phyloP scores from a whole-genome alignment of 2,888 invertebrate genomes.

The Torymus aiolomorphi region DNA sequence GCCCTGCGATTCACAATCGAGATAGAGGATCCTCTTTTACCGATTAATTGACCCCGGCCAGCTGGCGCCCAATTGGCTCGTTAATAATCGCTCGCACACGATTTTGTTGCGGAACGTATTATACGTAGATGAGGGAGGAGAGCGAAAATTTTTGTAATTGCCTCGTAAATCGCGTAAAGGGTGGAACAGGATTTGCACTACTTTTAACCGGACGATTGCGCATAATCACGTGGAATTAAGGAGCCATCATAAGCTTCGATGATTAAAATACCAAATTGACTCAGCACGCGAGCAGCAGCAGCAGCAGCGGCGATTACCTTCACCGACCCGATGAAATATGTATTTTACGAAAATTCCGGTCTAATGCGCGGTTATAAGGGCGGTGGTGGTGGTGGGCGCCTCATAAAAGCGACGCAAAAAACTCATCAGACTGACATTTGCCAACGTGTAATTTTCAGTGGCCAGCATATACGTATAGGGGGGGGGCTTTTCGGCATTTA shows the following conservation, averaged over 20 bases:
- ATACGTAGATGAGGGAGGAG: neutral
- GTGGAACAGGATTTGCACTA: too few relatives aligned
- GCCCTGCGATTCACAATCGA: neutral
- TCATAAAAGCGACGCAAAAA: constrained; percentile 22
- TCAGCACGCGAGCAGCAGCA: neutral
- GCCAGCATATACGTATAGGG: neutral
- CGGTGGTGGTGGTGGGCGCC: too few relatives aligned
- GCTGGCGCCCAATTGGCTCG: constrained; percentile 9
- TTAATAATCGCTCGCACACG: neutral
- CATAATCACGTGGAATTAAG: too few relatives aligned
- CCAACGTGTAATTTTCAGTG: constrained; percentile 46
- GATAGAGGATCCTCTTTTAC: neutral
- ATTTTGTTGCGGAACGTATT: neutral
- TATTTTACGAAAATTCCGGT: constrained; percentile 22
- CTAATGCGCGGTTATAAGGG: constrained; percentile 10
- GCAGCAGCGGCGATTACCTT: neutral
- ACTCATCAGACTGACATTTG: constrained; percentile 35
- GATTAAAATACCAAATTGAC: constrained; percentile 35
- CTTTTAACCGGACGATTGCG: too few relatives aligned
- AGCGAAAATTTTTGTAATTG: constrained; percentile 16
- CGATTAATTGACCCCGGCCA: constrained; percentile 28
- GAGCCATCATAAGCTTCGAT: too few relatives aligned
- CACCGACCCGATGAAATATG: constrained; percentile 8
- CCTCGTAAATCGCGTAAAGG: constrained; percentile 3
- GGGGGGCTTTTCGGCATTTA: constrained; percentile 4